Evolutionary conservation across 2,113 vertebrate species (phyloP).

Genomic region (Centropus unirufus): DNA sequence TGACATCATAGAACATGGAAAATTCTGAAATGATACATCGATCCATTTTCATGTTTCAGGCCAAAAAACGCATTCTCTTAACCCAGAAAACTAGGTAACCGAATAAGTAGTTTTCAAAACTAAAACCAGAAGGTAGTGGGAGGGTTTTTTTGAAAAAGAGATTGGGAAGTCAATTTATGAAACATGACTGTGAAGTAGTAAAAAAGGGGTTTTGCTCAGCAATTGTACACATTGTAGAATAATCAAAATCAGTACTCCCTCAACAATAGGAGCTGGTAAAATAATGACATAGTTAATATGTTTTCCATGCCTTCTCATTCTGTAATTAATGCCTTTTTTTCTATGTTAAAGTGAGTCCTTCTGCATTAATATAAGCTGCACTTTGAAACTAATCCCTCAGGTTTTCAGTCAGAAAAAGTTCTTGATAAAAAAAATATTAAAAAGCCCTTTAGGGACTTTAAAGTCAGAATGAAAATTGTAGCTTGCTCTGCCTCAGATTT

Average conservation of each 20-base stretch:
- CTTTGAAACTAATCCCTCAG: constrained; percentile 39
- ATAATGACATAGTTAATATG: constrained; percentile 56
- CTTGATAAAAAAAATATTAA: constrained; percentile 48
- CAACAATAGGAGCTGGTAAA: constrained; percentile 41
- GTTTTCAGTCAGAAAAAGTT: constrained; percentile 43
- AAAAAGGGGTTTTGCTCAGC: neutral
- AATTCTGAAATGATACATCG: neutral
- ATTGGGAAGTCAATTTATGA: neutral
- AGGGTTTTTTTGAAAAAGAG: neutral
- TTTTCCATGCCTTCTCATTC: constrained; percentile 60
- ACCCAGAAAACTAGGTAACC: neutral
- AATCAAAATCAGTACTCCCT: constrained; percentile 50
- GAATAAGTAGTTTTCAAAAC: constrained; percentile 29
- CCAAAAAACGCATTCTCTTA: neutral
- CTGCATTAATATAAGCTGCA: constrained; percentile 4
- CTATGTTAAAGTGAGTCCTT: neutral
- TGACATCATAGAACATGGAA: constrained; percentile 27
- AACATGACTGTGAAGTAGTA: constrained; percentile 8
- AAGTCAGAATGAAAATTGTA: constrained; percentile 20
- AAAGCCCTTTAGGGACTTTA: constrained; percentile 5
- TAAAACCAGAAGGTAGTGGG: constrained; percentile 21
- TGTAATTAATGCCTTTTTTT: constrained; percentile 22
- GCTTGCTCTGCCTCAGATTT: neutral
- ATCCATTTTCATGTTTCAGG: constrained; percentile 7
- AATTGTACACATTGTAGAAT: constrained; percentile 38